phyloP scores from a whole-genome alignment of 2,113 vertebrate genomes.

The Microcebus tavaratra region DNA sequence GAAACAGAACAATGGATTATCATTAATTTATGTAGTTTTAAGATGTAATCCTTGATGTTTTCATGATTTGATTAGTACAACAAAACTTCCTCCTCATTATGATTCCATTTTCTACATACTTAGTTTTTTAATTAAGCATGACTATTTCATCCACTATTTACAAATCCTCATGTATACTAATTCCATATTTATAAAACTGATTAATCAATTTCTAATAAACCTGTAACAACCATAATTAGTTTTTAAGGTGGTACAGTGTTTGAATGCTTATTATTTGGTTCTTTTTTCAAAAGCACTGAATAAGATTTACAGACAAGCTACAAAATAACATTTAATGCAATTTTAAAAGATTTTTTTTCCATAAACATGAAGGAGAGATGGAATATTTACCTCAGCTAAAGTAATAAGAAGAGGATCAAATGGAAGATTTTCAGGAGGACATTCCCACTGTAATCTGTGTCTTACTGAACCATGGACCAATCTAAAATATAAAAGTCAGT shows the following conservation, averaged over 20 bases:
- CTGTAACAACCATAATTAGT: background rate
- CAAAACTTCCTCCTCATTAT: background rate
- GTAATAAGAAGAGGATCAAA: constrained; percentile 90
- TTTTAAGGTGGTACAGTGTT: background rate
- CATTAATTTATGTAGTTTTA: background rate
- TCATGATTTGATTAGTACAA: background rate
- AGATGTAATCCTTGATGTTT: background rate
- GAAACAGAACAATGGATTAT: background rate
- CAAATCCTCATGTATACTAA: background rate
- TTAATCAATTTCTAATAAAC: background rate
- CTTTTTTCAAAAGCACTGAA: constrained; percentile 14
- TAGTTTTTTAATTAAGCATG: background rate
- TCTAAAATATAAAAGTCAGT: constrained; percentile 75
- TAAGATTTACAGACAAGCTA: background rate
- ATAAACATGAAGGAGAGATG: background rate
- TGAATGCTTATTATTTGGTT: background rate
- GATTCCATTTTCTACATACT: background rate
- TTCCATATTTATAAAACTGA: background rate
- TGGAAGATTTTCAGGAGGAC: constrained; percentile 83
- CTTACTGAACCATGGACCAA: constrained; percentile 90
- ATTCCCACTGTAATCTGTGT: constrained; percentile 88
- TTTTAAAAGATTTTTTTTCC: background rate
- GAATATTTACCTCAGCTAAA: constrained; percentile 86
- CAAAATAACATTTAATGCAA: background rate
- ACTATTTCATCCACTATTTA: background rate